These are phyloP conservation scores for Rotaria macrura DNA, from an alignment of 2,888 invertebrate species.

Conservation along the genomic window DNA sequence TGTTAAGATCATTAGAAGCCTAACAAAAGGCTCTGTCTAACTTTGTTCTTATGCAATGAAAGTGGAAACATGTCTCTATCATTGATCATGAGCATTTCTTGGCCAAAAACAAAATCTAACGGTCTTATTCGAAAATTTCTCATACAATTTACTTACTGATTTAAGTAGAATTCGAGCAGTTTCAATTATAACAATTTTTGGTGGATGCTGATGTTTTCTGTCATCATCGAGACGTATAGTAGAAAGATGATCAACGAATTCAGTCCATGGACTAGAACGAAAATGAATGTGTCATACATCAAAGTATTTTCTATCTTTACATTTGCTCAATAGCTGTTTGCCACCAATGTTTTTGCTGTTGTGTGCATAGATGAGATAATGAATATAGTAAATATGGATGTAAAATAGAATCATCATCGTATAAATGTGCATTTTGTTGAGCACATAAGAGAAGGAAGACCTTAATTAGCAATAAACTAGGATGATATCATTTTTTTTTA, in stretches of 20 bases:
- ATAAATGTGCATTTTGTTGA: background rate
- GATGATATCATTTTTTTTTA: background rate
- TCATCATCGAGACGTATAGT: background rate
- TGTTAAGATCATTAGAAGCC: no score
- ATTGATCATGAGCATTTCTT: no score
- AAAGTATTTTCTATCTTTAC: background rate
- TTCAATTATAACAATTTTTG: background rate
- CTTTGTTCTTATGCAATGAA: no score
- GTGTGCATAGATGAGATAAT: background rate
- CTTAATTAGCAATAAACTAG: background rate
- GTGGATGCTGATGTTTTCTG: background rate
- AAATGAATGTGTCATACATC: background rate
- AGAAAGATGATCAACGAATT: background rate
- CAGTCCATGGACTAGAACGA: background rate
- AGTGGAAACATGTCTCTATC: no score
- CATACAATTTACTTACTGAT: background rate
- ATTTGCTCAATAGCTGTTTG: background rate
- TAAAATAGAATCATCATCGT: background rate
- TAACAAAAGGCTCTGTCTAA: no score
- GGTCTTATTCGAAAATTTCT: no score
- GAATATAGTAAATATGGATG: background rate
- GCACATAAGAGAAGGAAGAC: background rate
- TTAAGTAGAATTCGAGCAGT: background rate
- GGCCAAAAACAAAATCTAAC: no score
- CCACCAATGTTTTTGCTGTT: conserved; percentile 8